phyloP scores from a whole-genome alignment of 1,140 invertebrate genomes.

The Drosophila willistoni region DNA sequence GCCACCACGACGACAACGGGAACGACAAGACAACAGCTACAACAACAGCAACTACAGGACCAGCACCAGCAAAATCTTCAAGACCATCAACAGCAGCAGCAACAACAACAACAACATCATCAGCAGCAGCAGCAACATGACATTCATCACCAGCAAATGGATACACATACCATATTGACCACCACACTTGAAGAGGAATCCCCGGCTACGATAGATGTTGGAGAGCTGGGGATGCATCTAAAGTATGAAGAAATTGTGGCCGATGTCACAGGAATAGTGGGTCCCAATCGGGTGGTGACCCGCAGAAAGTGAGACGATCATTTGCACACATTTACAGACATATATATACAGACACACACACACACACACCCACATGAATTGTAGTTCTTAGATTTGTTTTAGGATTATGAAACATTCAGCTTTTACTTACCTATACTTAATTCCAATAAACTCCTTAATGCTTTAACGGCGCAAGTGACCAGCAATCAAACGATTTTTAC shows the following conservation, averaged over 20 bases:
- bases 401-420: constrained; percentile 44
- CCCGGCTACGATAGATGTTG: constrained; percentile 68
- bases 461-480: constrained; percentile 23
- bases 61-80: constrained; percentile 31
- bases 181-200: constrained; percentile 58
- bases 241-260: constrained; percentile 82
- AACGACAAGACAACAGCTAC: constrained; percentile 22
- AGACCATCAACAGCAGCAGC: constrained; percentile 42
- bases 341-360: background rate
- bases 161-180: constrained; percentile 62
- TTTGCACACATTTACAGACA: background rate
- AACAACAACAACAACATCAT: constrained; percentile 30
- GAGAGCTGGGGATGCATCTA: constrained; percentile 76
- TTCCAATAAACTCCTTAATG: constrained; percentile 44
- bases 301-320: constrained; percentile 52
- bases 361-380: constrained; percentile 10
- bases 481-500: constrained; percentile 1
- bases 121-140: constrained; percentile 34
- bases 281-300: constrained; percentile 41
- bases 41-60: constrained; percentile 21
- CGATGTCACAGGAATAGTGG: constrained; percentile 71
- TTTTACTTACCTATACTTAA: constrained; percentile 37
- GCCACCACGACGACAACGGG: background rate
- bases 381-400: constrained; percentile 25
- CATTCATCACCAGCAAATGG: constrained; percentile 41